Percentiles rank a stretch among this genome's conserved stretches.
phyloP scores from a whole-genome alignment of 2,888 invertebrate genomes.

The Cremastinae sp. region DNA sequence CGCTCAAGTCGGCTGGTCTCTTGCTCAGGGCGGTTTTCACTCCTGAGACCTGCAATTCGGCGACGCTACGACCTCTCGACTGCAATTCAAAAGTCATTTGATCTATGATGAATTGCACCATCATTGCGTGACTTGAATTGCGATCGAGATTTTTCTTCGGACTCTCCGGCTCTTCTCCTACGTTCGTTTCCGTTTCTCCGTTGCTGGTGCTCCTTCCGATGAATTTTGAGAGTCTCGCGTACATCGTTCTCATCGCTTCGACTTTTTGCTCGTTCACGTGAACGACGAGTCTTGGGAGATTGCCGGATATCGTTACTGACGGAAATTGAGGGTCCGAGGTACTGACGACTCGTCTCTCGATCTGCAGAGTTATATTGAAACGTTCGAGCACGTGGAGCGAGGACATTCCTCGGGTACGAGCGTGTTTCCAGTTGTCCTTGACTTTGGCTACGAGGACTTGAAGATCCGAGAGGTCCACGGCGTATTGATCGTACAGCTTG shows the following conservation, averaged over 20 bases:
- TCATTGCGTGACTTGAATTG: slow-evolving; percentile 81
- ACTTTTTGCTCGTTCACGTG: slow-evolving; percentile 97
- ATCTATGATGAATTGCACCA: slow-evolving; percentile 93
- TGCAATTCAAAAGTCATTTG: slow-evolving; percentile 90
- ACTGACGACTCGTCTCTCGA: slow-evolving; percentile 90
- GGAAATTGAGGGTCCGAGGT: slow-evolving; percentile 94
- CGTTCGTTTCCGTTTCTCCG: slow-evolving; percentile 52
- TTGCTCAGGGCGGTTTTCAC: slow-evolving; percentile 89
- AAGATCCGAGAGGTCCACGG: slow-evolving; percentile 78
- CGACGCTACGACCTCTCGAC: slow-evolving; percentile 92
- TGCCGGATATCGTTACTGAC: slow-evolving; percentile 90
- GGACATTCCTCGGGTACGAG: slow-evolving; percentile 91
- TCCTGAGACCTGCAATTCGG: slow-evolving; percentile 95
- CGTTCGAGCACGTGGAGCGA: slow-evolving; percentile 91
- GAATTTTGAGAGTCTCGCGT: slow-evolving; percentile 79
- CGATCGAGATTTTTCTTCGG: slow-evolving; percentile 73
- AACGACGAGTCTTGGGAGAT: slow-evolving; percentile 91
- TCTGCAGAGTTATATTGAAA: slow-evolving; percentile 83
- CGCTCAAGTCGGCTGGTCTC: slow-evolving; percentile 87
- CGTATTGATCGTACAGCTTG: slow-evolving; percentile 89
- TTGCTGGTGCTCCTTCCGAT: slow-evolving; percentile 60
- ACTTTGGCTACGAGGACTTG: slow-evolving; percentile 93
- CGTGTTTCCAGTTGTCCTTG: slow-evolving; percentile 94
- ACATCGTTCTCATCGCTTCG: slow-evolving; percentile 83
- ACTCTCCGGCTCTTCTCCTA: slow-evolving; percentile 71